Evolutionary conservation across 2,113 vertebrate species (phyloP).

Genomic region (Pipra filicauda): DNA sequence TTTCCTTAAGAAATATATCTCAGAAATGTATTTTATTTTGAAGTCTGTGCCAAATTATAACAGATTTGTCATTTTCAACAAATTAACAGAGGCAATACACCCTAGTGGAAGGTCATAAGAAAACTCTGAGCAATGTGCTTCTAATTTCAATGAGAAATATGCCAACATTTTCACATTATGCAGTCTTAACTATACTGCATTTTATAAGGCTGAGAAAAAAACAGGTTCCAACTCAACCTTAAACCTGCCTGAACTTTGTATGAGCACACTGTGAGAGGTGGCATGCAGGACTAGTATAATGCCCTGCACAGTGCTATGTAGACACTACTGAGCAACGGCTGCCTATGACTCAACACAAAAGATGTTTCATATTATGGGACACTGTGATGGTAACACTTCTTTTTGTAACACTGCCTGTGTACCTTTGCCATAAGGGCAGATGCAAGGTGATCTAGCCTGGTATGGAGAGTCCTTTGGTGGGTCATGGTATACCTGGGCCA

Average conservation of each 20-base stretch:
- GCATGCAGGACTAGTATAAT: neutral
- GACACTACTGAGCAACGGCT: neutral
- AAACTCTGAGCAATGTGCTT: neutral
- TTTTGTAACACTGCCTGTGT: neutral
- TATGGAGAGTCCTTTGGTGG: neutral
- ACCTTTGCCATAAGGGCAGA: neutral
- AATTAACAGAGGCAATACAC: neutral
- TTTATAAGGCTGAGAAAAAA: neutral
- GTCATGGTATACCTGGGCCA: too few species aligned
- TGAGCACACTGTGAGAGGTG: neutral
- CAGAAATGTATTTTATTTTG: neutral
- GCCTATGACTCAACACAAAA: neutral
- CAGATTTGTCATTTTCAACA: neutral
- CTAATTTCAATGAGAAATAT: neutral
- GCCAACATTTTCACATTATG: neutral
- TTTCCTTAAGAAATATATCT: neutral
- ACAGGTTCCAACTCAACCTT: neutral
- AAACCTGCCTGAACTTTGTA: neutral
- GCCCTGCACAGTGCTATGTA: neutral
- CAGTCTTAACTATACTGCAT: neutral
- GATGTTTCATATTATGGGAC: neutral
- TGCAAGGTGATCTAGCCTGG: neutral
- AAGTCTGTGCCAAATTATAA: neutral
- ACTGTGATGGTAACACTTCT: too few species aligned
- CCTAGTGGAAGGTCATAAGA: neutral